A percentile compares a stretch with the other conserved stretches of the same genome.
phyloP scores from a whole-genome alignment of 2,888 invertebrate species.

The Meta bourneti region DNA sequence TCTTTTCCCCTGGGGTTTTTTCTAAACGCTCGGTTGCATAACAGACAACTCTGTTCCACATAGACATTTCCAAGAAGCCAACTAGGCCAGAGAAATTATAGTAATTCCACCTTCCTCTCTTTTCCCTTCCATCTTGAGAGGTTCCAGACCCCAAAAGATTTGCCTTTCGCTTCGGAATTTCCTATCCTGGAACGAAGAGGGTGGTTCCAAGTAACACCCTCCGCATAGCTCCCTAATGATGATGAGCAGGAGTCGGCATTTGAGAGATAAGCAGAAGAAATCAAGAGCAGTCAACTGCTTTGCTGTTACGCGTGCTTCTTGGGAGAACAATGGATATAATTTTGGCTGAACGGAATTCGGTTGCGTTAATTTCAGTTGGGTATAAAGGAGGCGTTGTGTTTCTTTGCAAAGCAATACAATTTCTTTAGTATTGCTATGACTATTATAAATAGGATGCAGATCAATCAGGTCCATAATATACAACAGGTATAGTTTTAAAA shows the following conservation, averaged over 20 bases:
- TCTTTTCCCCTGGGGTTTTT: not conserved
- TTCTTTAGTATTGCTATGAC: not conserved
- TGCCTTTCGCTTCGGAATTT: not conserved
- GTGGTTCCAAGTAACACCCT: slow-evolving; percentile 33
- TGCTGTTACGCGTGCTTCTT: not conserved
- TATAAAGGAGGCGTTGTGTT: not conserved
- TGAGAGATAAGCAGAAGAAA: not conserved
- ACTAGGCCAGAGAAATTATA: slow-evolving; percentile 4
- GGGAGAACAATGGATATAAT: not conserved
- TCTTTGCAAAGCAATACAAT: not conserved
- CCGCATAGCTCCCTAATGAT: slow-evolving; percentile 22
- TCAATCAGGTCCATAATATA: not conserved
- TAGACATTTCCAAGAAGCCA: not conserved
- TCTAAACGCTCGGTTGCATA: slow-evolving; percentile 12
- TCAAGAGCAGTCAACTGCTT: not conserved
- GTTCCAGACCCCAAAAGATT: slow-evolving; percentile 1
- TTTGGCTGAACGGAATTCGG: not conserved
- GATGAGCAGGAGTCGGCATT: not conserved
- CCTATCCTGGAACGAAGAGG: slow-evolving; percentile 31
- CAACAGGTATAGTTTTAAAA: not conserved
- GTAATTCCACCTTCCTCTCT: not conserved
- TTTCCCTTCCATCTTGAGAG: not conserved
- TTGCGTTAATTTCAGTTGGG: not conserved
- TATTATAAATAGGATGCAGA: not conserved
- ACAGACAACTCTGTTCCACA: not conserved